Evolutionary conservation across 2,888 invertebrate genomes (phyloP).

Genomic region (Chorisops tibialis): DNA sequence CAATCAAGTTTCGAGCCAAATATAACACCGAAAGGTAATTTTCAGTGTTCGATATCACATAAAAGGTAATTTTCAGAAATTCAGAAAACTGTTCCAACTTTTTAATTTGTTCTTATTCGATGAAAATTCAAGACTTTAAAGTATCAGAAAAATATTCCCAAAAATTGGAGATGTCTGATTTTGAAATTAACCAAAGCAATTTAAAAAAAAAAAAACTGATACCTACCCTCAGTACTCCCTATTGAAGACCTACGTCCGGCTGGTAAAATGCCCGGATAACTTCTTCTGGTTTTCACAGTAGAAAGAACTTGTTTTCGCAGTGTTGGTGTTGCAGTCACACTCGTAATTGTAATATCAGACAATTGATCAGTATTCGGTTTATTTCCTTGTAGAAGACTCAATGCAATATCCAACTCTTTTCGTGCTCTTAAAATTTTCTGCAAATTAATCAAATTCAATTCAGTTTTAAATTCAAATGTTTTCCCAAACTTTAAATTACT

Average conservation of each 20-base stretch:
- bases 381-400: conserved; percentile 1
- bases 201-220: neutral
- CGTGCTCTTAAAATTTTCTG: conserved; percentile 18
- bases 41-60: too few species aligned
- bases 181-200: too few species aligned
- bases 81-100: too few species aligned
- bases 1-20: too few species aligned
- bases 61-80: too few species aligned
- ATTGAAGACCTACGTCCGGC: neutral
- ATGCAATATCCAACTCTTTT: conserved; percentile 1
- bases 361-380: neutral
- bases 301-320: neutral
- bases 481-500: neutral
- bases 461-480: neutral
- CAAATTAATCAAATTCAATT: neutral
- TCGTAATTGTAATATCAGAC: neutral
- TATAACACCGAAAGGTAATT: too few species aligned
- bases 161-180: too few species aligned
- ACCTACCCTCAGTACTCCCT: conserved; percentile 3
- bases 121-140: too few species aligned
- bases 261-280: neutral
- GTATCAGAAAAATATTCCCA: too few species aligned
- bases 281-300: conserved; percentile 7
- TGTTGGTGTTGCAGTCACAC: neutral
- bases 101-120: too few species aligned